Conservation (phyloP, 2,888 invertebrate genomes). For the Zaprionus lineosus region DNA sequence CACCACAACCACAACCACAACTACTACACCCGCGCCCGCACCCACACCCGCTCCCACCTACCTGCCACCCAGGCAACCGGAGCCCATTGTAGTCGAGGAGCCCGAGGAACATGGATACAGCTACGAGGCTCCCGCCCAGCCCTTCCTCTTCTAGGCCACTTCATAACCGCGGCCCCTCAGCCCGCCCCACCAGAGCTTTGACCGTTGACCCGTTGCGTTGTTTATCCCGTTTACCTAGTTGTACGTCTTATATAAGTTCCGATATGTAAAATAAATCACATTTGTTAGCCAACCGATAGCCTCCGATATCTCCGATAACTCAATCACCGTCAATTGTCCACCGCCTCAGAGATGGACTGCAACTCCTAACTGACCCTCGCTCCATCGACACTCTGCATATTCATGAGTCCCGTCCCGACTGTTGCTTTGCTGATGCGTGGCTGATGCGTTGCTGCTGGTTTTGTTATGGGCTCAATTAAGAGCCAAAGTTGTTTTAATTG, state of each 20-base stretch:
- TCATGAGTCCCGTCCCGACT: slow-evolving; percentile 52
- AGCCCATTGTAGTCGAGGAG: slow-evolving; percentile 49
- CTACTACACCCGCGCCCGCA: slow-evolving; percentile 55
- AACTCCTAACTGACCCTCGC: slow-evolving; percentile 30
- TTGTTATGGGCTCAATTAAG: slow-evolving; percentile 46
- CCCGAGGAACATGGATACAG: slow-evolving; percentile 55
- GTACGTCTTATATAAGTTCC: slow-evolving; percentile 51
- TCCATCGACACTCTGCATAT: slow-evolving; percentile 49
- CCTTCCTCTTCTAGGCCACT: slow-evolving; percentile 53
- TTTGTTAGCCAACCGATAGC: slow-evolving; percentile 58
- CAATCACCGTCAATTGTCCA: slow-evolving; percentile 66
- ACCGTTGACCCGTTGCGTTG: slow-evolving; percentile 46
- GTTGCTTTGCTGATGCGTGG: no score
- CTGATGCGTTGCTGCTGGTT: no score
- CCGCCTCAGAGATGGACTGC: slow-evolving; percentile 4
- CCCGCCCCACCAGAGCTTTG: not conserved
- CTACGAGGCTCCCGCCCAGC: slow-evolving; percentile 59
- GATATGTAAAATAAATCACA: slow-evolving; percentile 58
- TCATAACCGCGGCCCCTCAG: slow-evolving; percentile 10
- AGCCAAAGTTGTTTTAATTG: slow-evolving; percentile 53
- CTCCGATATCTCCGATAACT: slow-evolving; percentile 19
- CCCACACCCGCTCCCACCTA: slow-evolving; percentile 66
- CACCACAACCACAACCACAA: slow-evolving; percentile 43
- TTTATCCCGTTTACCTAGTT: slow-evolving; percentile 53
- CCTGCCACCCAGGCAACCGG: slow-evolving; percentile 49